Conservation (phyloP, 2,797 vertebrate genomes). For the Sebastes goodei region DNA sequence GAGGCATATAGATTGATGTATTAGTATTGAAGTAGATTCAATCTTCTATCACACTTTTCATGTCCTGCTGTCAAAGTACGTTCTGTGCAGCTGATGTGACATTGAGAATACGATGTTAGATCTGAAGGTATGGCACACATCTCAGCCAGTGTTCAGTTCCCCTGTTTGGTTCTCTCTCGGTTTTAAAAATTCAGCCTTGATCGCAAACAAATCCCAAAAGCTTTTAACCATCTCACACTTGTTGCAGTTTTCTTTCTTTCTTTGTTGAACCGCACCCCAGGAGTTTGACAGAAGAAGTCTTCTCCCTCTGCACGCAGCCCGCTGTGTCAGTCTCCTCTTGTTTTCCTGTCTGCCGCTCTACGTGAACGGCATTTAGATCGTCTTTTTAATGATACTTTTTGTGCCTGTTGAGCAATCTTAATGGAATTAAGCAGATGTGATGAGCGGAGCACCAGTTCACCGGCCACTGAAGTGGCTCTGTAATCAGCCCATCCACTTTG, state of each 20-base stretch:
- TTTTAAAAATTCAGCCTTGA: not conserved
- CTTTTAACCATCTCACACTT: constrained; percentile 19
- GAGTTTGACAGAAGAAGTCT: constrained; percentile 37
- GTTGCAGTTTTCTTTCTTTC: constrained; percentile 15
- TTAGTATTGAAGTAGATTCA: not conserved
- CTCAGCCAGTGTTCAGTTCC: constrained; percentile 1
- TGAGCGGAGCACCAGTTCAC: constrained; percentile 56
- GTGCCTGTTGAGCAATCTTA: constrained; percentile 35
- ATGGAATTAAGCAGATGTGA: constrained; percentile 65
- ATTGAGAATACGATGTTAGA: constrained; percentile 18
- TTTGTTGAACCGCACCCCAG: constrained; percentile 7
- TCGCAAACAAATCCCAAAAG: not conserved
- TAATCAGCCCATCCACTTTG: constrained; percentile 51
- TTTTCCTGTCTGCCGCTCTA: constrained; percentile 14
- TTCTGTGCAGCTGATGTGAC: not conserved
- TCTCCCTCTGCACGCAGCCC: constrained; percentile 10
- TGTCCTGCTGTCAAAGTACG: not conserved
- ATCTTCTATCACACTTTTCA: not conserved
- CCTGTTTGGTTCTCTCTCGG: not conserved
- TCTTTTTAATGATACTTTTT: constrained; percentile 27
- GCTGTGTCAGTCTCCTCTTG: constrained; percentile 17
- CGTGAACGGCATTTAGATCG: constrained; percentile 23
- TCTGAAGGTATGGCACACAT: not conserved
- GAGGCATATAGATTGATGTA: not conserved
- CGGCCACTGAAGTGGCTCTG: constrained; percentile 48